Evolutionary conservation across 2,113 vertebrate species (phyloP).

Genomic region (Kryptolebias marmoratus): DNA sequence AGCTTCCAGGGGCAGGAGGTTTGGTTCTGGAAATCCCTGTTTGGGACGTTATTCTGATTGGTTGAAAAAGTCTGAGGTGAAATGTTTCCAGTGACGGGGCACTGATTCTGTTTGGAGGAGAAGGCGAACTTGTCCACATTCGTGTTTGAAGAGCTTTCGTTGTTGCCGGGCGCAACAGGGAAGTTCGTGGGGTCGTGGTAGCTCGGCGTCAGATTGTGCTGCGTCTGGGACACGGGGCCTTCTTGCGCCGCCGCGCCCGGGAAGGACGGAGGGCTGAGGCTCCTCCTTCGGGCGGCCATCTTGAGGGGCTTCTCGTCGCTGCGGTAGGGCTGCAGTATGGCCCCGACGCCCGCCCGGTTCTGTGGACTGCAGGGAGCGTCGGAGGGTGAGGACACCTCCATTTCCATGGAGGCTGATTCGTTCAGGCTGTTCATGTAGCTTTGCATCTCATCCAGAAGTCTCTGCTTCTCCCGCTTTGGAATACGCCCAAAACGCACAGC

Average conservation of each 20-base stretch:
- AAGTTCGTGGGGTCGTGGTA: constrained; percentile 55
- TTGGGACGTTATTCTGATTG: constrained; percentile 64
- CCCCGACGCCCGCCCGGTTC: constrained; percentile 57
- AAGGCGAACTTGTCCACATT: constrained; percentile 68
- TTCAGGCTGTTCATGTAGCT: constrained; percentile 84
- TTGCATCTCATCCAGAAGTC: constrained; percentile 84
- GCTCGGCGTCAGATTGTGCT: constrained; percentile 29
- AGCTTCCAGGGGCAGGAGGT: constrained; percentile 80
- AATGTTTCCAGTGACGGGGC: constrained; percentile 49
- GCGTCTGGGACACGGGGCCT: constrained; percentile 12
- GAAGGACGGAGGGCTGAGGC: constrained; percentile 31
- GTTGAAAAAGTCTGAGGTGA: constrained; percentile 46
- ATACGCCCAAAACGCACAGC: constrained; percentile 85
- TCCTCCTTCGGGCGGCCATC: constrained; percentile 49
- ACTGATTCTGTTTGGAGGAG: constrained; percentile 68
- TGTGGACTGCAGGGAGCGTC: constrained; percentile 70
- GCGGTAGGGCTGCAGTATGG: constrained; percentile 66
- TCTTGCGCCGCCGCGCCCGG: constrained; percentile 51
- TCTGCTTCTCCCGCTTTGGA: constrained; percentile 84
- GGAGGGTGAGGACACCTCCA: constrained; percentile 62
- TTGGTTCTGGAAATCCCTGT: constrained; percentile 60
- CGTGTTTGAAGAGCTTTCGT: constrained; percentile 47
- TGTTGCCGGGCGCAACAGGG: constrained; percentile 43
- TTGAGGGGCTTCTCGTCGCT: constrained; percentile 70
- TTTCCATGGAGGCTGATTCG: constrained; percentile 76